phyloP scores from a whole-genome alignment of 2,113 vertebrate species.

The Gasterosteus aculeatus region DNA sequence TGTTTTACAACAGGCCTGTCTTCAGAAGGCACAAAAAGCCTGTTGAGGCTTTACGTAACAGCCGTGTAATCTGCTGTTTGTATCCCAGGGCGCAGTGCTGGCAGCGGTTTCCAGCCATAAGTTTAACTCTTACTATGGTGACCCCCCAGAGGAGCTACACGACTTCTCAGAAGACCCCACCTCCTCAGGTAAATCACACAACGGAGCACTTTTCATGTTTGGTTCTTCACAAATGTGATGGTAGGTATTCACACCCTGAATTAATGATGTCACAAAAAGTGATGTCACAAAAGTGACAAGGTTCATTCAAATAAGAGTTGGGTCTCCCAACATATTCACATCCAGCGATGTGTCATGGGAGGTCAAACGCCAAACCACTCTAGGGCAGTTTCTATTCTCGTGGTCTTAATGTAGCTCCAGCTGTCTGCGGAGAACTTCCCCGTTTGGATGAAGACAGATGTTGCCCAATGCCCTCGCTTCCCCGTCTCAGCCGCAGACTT shows the following conservation, averaged over 20 bases:
- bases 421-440: slow-evolving; percentile 42
- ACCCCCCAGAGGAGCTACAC: slow-evolving; percentile 97
- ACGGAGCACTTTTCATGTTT: neutral
- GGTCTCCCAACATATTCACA: neutral
- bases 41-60: neutral
- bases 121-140: slow-evolving; percentile 98
- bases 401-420: slow-evolving; percentile 9
- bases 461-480: slow-evolving; percentile 64
- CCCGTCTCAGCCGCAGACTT: slow-evolving; percentile 55
- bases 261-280: no score
- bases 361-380: slow-evolving; percentile 14
- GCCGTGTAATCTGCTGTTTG: neutral
- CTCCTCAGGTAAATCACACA: slow-evolving; percentile 90
- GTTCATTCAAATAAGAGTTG: neutral
- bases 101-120: slow-evolving; percentile 99
- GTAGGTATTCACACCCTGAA: no score
- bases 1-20: neutral
- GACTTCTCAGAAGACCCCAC: slow-evolving; percentile 99
- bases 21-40: neutral
- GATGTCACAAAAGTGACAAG: neutral
- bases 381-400: slow-evolving; percentile 1
- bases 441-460: slow-evolving; percentile 26
- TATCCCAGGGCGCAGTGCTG: slow-evolving; percentile 92
- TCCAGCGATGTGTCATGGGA: neutral
- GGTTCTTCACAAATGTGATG: neutral